phyloP scores from a whole-genome alignment of 2,888 invertebrate species.

The Ethmia dodecea region DNA sequence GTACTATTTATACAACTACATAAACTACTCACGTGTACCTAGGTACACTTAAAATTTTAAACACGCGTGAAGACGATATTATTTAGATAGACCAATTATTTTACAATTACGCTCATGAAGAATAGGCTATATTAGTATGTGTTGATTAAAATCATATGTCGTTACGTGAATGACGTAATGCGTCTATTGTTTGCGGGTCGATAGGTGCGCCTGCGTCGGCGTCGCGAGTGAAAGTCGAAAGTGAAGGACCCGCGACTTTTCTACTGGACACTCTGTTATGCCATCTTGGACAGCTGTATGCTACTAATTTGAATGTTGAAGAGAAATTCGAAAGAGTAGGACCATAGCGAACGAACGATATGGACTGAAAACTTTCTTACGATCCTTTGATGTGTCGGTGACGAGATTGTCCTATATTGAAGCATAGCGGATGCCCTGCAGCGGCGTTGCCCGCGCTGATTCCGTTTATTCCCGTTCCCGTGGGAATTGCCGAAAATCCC shows the following conservation, averaged over 20 bases:
- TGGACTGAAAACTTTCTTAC: too few species aligned
- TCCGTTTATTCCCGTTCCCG: too few species aligned
- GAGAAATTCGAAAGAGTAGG: conserved; percentile 6
- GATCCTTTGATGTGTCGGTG: too few species aligned
- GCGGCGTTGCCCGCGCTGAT: too few species aligned
- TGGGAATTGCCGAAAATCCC: too few species aligned
- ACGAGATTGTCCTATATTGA: too few species aligned
- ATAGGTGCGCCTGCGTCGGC: conserved; percentile 23
- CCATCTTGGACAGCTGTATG: conserved; percentile 1
- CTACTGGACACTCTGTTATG: conserved; percentile 28
- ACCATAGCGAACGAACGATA: too few species aligned
- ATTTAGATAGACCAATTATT: background rate
- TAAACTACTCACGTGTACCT: too few species aligned
- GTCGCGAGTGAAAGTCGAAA: conserved; percentile 59
- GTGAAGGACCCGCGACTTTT: conserved; percentile 43
- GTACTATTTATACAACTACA: too few species aligned
- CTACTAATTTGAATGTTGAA: conserved; percentile 5
- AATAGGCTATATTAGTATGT: background rate
- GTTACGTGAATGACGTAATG: background rate
- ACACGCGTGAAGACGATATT: background rate
- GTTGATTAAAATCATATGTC: background rate
- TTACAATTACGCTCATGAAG: background rate
- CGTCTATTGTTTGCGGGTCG: conserved; percentile 24
- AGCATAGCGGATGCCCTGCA: too few species aligned
- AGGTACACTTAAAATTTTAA: background rate